Evolutionary conservation across 2,113 vertebrate genomes (phyloP).

Genomic region (Gallinago undulata): DNA sequence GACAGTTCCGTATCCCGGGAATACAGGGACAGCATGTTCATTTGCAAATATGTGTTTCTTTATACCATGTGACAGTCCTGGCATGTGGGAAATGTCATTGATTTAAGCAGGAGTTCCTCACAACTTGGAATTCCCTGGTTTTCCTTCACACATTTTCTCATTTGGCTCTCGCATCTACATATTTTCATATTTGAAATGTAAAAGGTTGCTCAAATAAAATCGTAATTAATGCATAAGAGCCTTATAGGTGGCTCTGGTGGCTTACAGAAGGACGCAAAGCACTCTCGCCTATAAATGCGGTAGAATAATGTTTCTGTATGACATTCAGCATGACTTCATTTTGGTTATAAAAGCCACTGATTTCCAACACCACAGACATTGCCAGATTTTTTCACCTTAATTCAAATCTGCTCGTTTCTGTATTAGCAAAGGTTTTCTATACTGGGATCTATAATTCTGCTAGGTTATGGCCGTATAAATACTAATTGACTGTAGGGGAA

Average conservation of each 20-base stretch:
- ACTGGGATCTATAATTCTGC: conserved; percentile 1
- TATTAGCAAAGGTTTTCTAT: background rate
- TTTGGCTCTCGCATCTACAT: background rate
- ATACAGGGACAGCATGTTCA: background rate
- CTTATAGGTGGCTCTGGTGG: background rate
- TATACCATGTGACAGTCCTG: background rate
- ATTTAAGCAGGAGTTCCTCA: background rate
- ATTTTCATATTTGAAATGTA: background rate
- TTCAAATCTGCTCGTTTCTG: background rate
- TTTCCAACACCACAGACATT: background rate
- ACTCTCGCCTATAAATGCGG: background rate
- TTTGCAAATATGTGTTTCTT: background rate
- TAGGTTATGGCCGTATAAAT: conserved; percentile 2
- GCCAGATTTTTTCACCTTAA: background rate
- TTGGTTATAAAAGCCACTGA: conserved; percentile 5
- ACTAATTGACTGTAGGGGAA: background rate
- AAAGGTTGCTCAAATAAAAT: background rate
- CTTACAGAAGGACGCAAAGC: background rate
- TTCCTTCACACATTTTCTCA: conserved; percentile 13
- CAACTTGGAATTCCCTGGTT: background rate
- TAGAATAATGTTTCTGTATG: background rate
- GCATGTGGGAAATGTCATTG: background rate
- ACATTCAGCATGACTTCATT: conserved; percentile 22
- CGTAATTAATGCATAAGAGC: background rate
- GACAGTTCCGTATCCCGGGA: background rate